These are phyloP conservation scores for Phania funesta DNA, from an alignment of 2,888 invertebrate genomes.

Conservation along the genomic window DNA sequence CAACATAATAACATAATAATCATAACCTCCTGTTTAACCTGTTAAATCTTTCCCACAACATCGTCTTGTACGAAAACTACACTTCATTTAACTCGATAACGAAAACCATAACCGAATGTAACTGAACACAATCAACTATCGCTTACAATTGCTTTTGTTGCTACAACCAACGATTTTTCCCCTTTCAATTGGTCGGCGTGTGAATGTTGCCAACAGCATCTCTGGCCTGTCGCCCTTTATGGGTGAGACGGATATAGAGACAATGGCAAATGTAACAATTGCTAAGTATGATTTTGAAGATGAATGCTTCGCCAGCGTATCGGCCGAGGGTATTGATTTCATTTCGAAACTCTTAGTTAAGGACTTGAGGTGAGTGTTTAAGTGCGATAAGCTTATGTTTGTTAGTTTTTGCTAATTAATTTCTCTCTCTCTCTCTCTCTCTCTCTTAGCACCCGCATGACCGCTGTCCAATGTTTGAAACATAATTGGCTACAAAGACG, in stretches of 20 bases:
- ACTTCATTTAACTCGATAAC: slow-evolving; percentile 22
- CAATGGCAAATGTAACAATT: slow-evolving; percentile 98
- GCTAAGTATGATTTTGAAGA: slow-evolving; percentile 99
- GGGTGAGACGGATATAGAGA: slow-evolving; percentile 98
- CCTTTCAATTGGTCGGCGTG: neutral
- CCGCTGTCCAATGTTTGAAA: slow-evolving; percentile 90
- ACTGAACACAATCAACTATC: slow-evolving; percentile 17
- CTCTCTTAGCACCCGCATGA: slow-evolving; percentile 87
- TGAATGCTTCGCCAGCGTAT: slow-evolving; percentile 96
- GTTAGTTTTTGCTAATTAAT: neutral
- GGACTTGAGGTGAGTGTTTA: slow-evolving; percentile 89
- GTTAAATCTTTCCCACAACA: slow-evolving; percentile 50
- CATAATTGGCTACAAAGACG: slow-evolving; percentile 91
- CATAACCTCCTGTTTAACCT: slow-evolving; percentile 29
- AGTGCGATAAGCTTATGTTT: neutral
- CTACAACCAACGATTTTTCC: neutral
- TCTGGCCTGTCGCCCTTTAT: slow-evolving; percentile 99
- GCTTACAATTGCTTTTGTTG: neutral
- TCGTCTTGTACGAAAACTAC: neutral
- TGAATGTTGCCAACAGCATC: slow-evolving; percentile 82
- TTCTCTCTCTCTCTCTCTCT: slow-evolving; percentile 70
- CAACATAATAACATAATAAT: slow-evolving; percentile 48
- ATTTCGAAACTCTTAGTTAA: slow-evolving; percentile 94
- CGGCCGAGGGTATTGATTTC: slow-evolving; percentile 97
- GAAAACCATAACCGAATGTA: slow-evolving; percentile 5